phyloP scores from a whole-genome alignment of 1,140 invertebrate genomes.

The Tetramorium parvispinum region DNA sequence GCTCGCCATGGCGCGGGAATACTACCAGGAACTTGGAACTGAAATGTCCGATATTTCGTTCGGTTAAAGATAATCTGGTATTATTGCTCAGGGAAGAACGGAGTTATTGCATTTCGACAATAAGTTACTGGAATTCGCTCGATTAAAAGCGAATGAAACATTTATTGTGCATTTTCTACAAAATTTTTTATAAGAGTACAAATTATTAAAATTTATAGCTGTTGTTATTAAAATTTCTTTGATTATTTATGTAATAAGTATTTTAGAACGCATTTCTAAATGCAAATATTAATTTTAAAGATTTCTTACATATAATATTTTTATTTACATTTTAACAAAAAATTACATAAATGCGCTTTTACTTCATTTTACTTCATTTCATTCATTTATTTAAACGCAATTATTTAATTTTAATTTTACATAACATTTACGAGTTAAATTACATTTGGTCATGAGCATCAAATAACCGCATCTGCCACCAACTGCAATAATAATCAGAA shows the following conservation, averaged over 20 bases:
- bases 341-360: too few species aligned
- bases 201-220: not conserved
- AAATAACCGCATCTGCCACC: not conserved
- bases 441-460: not conserved
- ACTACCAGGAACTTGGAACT: not conserved
- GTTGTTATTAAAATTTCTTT: not conserved
- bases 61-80: not conserved
- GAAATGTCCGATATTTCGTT: slow-evolving; percentile 13
- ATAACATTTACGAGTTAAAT: not conserved
- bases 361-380: too few species aligned
- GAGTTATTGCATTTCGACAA: slow-evolving; percentile 3
- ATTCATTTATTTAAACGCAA: not conserved
- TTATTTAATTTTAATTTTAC: not conserved
- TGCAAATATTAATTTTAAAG: not conserved
- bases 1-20: not conserved
- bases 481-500: not conserved
- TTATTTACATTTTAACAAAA: too few species aligned
- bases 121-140: not conserved
- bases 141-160: not conserved
- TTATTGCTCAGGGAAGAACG: not conserved
- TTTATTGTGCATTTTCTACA: not conserved
- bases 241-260: not conserved
- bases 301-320: not conserved
- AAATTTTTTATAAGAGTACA: not conserved
- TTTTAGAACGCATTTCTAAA: not conserved